Evolutionary conservation across 2,113 vertebrate genomes (phyloP), one percentile per base, ranked within the genome.

Genomic region (Azemiops feae): DNA sequence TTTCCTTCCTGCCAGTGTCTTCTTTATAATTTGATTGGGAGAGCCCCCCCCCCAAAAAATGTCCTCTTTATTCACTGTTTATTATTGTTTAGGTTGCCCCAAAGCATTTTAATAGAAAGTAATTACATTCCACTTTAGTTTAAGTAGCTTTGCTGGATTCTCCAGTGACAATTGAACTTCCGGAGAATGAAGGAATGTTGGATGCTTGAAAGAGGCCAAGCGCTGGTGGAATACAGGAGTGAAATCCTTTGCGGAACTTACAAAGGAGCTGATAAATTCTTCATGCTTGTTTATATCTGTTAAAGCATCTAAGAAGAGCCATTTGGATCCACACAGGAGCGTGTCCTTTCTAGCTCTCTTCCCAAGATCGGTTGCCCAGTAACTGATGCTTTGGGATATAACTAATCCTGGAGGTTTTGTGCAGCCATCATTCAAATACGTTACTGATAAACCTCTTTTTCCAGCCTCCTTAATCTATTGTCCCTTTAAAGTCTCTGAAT

Each of bases 71-170:
- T 93, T 90, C 92, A 86, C 88, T 90, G 74, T 90, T 93, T 93
- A 93, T 93, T 90, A 60, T 93, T 93, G 88, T 93, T 93, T 87
- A 90, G 88, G 88, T 43, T 93, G 92, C 89, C 92, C 86, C 89
- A 87, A 87, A 93, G 89, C 74, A 50, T 55, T 93, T 64, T 86
- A 93, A 93, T 90, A 89, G 89, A 90, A 87, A 86, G 88, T 90
- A 93, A 93, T 93, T 93, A 90, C 74, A 52, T 93, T 93, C 47
- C n/a, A 86, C 88, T 93, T 89, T 90, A 93, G n/a, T 86, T 93
- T 64, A 93, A 93, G 88, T 43, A 90, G 55, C 74, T 90, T 81
- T 64, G 88, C 81, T 90, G n/a, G 89, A 43, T 93, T 89, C 54
- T 93, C 89, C 90, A 93, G 90, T 93, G 92, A 47, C 92, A 90